A percentile compares a stretch with the other conserved stretches of the same genome.
Evolutionary conservation across 2,113 vertebrate genomes (phyloP).

Genomic region (Glaucidium brasilianum): DNA sequence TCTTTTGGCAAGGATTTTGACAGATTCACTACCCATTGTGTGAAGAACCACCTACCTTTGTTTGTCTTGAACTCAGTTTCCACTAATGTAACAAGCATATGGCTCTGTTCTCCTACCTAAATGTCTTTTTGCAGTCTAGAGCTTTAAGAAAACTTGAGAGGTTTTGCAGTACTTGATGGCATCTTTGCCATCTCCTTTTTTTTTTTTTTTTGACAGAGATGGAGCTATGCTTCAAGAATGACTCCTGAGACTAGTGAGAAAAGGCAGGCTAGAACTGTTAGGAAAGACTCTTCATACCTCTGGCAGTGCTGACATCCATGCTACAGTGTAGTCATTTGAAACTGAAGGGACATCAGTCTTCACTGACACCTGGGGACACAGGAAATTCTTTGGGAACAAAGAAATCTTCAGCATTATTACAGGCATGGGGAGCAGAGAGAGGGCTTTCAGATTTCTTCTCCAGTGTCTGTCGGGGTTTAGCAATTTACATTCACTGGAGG

Average conservation of each 20-base stretch:
- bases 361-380: constrained; percentile 48
- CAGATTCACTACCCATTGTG: constrained; percentile 25
- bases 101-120: background rate
- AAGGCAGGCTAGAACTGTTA: background rate
- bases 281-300: constrained; percentile 4
- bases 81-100: constrained; percentile 1
- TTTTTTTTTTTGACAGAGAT: background rate
- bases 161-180: background rate
- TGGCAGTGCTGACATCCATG: constrained; percentile 50
- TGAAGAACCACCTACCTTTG: constrained; percentile 29
- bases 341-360: constrained; percentile 39
- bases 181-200: background rate
- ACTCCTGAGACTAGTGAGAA: background rate
- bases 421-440: background rate
- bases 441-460: background rate
- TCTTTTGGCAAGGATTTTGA: constrained; percentile 23
- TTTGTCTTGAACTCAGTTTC: constrained; percentile 36
- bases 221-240: background rate
- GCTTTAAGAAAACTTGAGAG: constrained; percentile 2
- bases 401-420: background rate
- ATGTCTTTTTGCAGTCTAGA: background rate
- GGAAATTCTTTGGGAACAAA: background rate
- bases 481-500: background rate
- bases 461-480: background rate
- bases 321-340: constrained; percentile 34